Base-by-base conservation (phyloP, 2,888 invertebrate genomes). In the Melolontha melolontha region DNA sequence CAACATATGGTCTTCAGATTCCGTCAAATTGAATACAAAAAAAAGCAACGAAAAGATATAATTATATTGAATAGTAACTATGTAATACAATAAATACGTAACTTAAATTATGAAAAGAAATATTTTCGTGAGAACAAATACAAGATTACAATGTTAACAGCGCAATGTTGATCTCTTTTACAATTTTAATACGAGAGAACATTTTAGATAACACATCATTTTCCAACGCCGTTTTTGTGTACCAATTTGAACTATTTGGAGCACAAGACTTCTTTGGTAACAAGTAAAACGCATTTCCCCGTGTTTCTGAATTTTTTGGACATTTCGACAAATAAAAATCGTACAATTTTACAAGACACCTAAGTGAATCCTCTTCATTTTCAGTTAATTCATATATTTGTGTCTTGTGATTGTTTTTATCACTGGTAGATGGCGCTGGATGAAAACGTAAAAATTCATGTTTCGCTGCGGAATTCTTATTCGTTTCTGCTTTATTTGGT, bases 261-360 rank as follows among this genome's bases (percentile, higher is more conserved):
- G 96, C 95, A 84, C 97, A 97, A 52, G 95, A 95, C 71, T 95
- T 87, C 86, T 97, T 97, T 44, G 97, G 97, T 80, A 94, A 89
- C 70, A 97, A 86, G 85, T 97, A 97, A 85, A 97, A 97, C 71
- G 96, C 92, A 85, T 96, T 96, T 82, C 94, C 96, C 73, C 96
- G 89, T 64, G 94, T 94, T 83, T 95, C 95, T 66, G 96, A 95
- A 80, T 94, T 95, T 83, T 97, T 96, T 1, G 97, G 97, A 79
- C 97, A 97, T 89, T 97, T 97, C 5, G 96, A 96, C 74, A 97
- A 89, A 84, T 97, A 98, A 85, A 97, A 97, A 86, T 97, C 97
- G 79, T 96, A 97, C 54, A 97, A 85, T 82, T 96, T 96, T 6
- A 97, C 96, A 71, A 97, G 97, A 87, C 98, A 98, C 73, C 96